These are phyloP conservation scores for Chiloscyllium plagiosum DNA, from an alignment of 2,113 vertebrate genomes.

Conservation along the genomic window DNA sequence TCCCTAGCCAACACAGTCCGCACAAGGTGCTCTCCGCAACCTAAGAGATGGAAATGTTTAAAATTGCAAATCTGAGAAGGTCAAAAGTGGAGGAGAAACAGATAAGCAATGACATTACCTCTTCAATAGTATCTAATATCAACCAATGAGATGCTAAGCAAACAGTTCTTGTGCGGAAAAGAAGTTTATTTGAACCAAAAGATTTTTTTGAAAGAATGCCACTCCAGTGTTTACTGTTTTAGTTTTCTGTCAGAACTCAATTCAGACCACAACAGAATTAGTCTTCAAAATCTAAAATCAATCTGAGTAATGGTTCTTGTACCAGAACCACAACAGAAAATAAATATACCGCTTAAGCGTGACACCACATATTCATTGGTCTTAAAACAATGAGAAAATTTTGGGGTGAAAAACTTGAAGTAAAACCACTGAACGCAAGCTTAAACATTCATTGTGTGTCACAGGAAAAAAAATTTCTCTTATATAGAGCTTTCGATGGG, in stretches of 20 bases:
- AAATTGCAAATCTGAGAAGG: constrained; percentile 41
- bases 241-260: constrained; percentile 18
- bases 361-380: constrained; percentile 42
- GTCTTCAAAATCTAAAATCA: not conserved
- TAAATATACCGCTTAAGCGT: constrained; percentile 46
- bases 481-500: constrained; percentile 76
- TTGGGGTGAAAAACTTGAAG: not conserved
- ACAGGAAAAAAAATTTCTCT: constrained; percentile 67
- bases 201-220: not conserved
- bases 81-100: not conserved
- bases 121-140: not conserved
- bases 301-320: not conserved
- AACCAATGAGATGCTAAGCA: not conserved
- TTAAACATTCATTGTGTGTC: constrained; percentile 58
- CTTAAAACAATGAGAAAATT: constrained; percentile 37
- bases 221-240: not conserved
- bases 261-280: constrained; percentile 34
- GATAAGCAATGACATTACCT: not conserved
- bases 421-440: not conserved
- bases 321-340: constrained; percentile 56
- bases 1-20: constrained; percentile 95
- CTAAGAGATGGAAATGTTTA: constrained; percentile 52
- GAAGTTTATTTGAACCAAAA: not conserved
- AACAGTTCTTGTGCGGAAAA: not conserved
- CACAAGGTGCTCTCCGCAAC: constrained; percentile 97